A percentile compares a stretch with the other conserved stretches of the same genome.
Evolutionary conservation across 1,140 invertebrate species (phyloP).

Genomic region (Tachypleus tridentatus): DNA sequence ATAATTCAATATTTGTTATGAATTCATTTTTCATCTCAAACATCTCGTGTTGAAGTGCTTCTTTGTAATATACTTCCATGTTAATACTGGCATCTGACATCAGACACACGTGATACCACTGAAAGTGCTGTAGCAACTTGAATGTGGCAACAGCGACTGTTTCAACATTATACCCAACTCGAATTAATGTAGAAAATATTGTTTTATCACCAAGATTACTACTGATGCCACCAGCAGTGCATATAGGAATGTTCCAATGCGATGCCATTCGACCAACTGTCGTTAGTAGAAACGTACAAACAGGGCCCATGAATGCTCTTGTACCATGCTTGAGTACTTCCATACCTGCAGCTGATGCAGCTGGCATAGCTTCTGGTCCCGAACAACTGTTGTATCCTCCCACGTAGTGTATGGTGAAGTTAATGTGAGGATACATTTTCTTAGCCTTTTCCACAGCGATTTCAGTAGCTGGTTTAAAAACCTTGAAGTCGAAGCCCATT

Average conservation of each 20-base stretch:
- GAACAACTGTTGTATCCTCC: slow-evolving; percentile 9
- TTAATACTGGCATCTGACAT: slow-evolving; percentile 52
- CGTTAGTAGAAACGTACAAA: slow-evolving; percentile 70
- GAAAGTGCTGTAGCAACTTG: slow-evolving; percentile 51
- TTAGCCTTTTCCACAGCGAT: slow-evolving; percentile 8
- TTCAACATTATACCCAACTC: slow-evolving; percentile 61
- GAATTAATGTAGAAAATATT: slow-evolving; percentile 67
- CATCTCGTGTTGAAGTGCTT: background rate
- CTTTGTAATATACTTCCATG: background rate
- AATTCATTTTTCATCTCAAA: background rate
- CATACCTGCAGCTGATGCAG: slow-evolving; percentile 14
- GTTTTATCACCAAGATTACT: slow-evolving; percentile 69
- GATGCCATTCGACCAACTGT: slow-evolving; percentile 68
- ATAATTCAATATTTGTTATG: background rate
- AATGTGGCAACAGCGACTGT: slow-evolving; percentile 54
- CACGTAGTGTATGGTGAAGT: slow-evolving; percentile 11
- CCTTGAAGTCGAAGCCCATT: slow-evolving; percentile 3
- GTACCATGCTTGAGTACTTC: slow-evolving; percentile 15
- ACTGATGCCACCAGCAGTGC: slow-evolving; percentile 50
- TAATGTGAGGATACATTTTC: slow-evolving; percentile 8
- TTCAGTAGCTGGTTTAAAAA: slow-evolving; percentile 9
- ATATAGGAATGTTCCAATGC: slow-evolving; percentile 78
- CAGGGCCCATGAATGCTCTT: slow-evolving; percentile 26
- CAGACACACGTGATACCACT: slow-evolving; percentile 67
- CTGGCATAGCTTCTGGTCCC: slow-evolving; percentile 9